A percentile compares a stretch with the other conserved stretches of the same genome.
Evolutionary conservation across 2,888 invertebrate genomes (phyloP).

Genomic region (Abrostola tripartita): DNA sequence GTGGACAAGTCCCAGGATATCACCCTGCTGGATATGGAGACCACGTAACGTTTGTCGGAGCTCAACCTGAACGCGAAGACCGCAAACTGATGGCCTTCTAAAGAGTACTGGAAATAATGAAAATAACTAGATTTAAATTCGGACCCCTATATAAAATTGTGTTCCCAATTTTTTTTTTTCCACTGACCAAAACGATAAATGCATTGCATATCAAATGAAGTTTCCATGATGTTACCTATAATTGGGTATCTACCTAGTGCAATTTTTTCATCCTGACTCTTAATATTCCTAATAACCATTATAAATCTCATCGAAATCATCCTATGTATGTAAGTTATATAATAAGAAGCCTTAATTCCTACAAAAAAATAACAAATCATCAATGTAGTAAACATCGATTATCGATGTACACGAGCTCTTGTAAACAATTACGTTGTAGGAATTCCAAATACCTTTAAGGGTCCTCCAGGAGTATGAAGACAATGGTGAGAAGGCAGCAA

Average conservation of each 20-base stretch:
- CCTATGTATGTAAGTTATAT: not conserved
- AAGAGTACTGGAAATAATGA: slow-evolving; percentile 92
- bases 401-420: not conserved
- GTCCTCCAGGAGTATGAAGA: slow-evolving; percentile 99
- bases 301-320: not conserved
- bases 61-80: slow-evolving; percentile 97
- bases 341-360: no score
- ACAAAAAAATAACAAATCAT: no score
- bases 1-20: slow-evolving; percentile 99
- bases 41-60: slow-evolving; percentile 96
- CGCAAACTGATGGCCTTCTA: slow-evolving; percentile 99
- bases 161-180: no score
- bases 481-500: slow-evolving; percentile 98
- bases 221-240: no score
- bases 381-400: not conserved
- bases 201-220: no score
- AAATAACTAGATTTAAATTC: not conserved
- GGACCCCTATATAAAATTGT: no score
- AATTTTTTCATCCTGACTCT: no score
- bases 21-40: slow-evolving; percentile 98
- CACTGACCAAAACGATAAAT: no score
- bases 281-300: no score
- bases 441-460: slow-evolving; percentile 91
- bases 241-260: no score
- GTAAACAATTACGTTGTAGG: not conserved